These are phyloP conservation scores for Otis tarda DNA, from an alignment of 2,113 vertebrate species.

Conservation along the genomic window DNA sequence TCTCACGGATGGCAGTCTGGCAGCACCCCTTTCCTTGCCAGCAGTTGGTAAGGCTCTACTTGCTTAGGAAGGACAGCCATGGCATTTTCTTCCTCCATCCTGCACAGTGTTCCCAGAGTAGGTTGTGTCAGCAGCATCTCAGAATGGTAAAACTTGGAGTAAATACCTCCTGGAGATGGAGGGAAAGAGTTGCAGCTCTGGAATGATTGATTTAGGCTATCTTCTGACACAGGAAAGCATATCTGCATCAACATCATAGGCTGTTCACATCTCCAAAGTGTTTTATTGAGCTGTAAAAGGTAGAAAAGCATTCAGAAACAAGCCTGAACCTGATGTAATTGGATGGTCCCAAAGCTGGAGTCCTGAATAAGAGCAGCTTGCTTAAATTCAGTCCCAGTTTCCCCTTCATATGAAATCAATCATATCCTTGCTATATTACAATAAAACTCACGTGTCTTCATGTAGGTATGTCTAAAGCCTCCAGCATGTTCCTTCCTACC, in stretches of 20 bases:
- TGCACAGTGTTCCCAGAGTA: neutral
- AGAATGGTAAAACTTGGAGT: neutral
- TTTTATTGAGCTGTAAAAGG: constrained; percentile 23
- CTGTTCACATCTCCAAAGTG: neutral
- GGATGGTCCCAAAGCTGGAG: neutral
- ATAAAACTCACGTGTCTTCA: neutral
- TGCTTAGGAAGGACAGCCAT: neutral
- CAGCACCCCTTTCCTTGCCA: neutral
- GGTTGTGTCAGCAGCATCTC: neutral
- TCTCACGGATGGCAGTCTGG: neutral
- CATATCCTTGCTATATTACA: neutral
- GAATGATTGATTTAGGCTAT: neutral
- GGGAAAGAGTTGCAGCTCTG: neutral
- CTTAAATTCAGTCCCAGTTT: neutral
- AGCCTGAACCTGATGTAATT: neutral
- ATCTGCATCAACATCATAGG: neutral
- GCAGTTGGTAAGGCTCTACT: neutral
- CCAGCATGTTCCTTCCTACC: neutral
- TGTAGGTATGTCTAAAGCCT: neutral
- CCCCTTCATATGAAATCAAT: neutral
- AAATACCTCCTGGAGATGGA: neutral
- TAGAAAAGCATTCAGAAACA: constrained; percentile 19
- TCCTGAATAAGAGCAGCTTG: neutral
- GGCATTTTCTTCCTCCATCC: neutral
- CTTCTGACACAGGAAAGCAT: neutral